Evolutionary conservation across 2,113 vertebrate species (phyloP).

Genomic region (Mus spicilegus): DNA sequence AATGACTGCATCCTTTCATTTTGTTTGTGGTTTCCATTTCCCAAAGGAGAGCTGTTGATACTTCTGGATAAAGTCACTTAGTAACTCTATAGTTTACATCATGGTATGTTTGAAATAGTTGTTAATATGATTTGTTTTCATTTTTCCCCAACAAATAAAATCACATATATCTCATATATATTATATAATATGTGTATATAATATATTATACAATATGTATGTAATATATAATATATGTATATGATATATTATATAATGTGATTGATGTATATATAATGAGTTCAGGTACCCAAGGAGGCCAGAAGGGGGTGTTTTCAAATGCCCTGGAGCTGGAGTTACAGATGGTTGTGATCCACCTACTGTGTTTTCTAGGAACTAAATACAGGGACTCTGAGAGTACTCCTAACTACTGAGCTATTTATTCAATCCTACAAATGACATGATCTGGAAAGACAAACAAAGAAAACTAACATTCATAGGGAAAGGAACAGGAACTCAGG

Average conservation of each 20-base stretch:
- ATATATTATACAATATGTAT: too few species aligned
- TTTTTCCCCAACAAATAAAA: neutral
- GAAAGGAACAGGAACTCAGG: neutral
- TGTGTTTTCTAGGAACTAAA: neutral
- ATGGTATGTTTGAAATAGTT: neutral
- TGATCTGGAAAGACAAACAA: neutral
- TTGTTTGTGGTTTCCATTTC: constrained; percentile 20
- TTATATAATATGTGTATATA: too few species aligned
- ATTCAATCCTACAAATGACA: neutral
- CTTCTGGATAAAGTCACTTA: neutral
- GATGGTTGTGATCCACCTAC: too few species aligned
- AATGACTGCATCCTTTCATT: neutral
- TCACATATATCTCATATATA: too few species aligned
- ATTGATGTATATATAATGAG: too few species aligned
- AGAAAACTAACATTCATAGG: neutral
- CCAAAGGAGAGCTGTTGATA: neutral
- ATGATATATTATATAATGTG: too few species aligned
- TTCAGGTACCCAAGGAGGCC: neutral
- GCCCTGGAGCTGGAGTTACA: neutral
- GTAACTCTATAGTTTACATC: neutral
- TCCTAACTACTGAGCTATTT: neutral
- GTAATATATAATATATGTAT: too few species aligned
- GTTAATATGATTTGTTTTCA: neutral
- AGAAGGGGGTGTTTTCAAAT: neutral
- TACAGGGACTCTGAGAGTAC: neutral